Evolutionary conservation across 2,888 invertebrate genomes (phyloP).

Genomic region (Gisinianus flammeolus): DNA sequence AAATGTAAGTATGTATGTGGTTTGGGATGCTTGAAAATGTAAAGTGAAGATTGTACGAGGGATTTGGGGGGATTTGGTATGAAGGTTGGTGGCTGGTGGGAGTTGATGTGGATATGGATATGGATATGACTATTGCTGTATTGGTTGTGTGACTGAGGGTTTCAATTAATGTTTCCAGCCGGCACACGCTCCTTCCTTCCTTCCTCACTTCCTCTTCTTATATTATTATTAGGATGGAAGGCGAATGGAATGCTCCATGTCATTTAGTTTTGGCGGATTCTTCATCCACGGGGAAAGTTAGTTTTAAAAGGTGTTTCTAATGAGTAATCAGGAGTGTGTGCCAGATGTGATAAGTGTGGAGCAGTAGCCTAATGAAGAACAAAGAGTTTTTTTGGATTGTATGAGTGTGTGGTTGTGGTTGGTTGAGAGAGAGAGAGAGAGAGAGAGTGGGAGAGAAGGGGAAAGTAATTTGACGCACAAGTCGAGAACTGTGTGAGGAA

Average conservation of each 20-base stretch:
- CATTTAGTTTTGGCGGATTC: conserved; percentile 16
- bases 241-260: conserved; percentile 16
- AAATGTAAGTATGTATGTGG: no score
- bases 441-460: neutral
- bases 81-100: no score
- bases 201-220: no score
- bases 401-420: neutral
- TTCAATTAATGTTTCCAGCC: no score
- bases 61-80: no score
- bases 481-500: no score
- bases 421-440: neutral
- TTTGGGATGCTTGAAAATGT: no score
- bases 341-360: conserved; percentile 28
- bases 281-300: conserved; percentile 13
- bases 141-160: no score
- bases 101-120: no score
- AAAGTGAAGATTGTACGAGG: no score
- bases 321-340: conserved; percentile 37
- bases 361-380: conserved; percentile 21
- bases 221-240: neutral
- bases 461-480: conserved; percentile 23
- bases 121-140: no score
- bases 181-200: no score
- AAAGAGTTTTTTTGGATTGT: neutral
- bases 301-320: conserved; percentile 26